Evolutionary conservation across 2,113 vertebrate genomes (phyloP).

Genomic region (Dicerorhinus sumatrensis): DNA sequence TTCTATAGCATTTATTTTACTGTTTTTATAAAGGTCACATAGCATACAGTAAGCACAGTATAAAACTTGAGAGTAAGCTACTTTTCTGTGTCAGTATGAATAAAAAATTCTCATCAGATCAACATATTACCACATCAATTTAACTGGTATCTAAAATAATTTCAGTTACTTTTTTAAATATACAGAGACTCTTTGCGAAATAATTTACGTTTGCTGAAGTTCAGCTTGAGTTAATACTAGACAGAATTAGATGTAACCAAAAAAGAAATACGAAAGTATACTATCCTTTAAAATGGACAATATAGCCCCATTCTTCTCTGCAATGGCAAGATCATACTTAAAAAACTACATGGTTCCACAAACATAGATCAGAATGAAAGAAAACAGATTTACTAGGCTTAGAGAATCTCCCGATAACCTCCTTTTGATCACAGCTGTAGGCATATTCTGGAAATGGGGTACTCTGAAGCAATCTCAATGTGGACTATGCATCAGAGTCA

Average conservation of each 20-base stretch:
- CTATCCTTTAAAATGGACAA: background rate
- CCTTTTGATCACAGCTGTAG: background rate
- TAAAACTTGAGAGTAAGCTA: slow-evolving; percentile 22
- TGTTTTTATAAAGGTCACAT: background rate
- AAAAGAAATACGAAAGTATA: background rate
- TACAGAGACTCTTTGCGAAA: background rate
- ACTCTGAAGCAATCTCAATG: background rate
- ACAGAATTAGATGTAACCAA: background rate
- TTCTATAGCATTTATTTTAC: background rate
- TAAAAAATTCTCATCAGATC: slow-evolving; percentile 15
- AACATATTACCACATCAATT: background rate
- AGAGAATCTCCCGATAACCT: background rate
- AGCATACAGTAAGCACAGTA: background rate
- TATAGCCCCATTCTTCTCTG: background rate
- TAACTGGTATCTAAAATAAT: slow-evolving; percentile 40
- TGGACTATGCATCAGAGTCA: background rate
- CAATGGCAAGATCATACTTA: background rate
- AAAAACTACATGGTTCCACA: background rate
- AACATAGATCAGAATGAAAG: background rate
- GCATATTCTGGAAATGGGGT: background rate
- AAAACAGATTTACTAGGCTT: background rate
- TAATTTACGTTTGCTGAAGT: slow-evolving; percentile 3
- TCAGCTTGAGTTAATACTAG: slow-evolving; percentile 34
- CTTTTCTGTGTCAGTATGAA: background rate
- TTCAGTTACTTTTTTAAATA: background rate